A percentile compares a stretch with the other conserved stretches of the same genome.
Evolutionary conservation across 2,888 invertebrate species (phyloP).

Genomic region (Synergus gifuensis): DNA sequence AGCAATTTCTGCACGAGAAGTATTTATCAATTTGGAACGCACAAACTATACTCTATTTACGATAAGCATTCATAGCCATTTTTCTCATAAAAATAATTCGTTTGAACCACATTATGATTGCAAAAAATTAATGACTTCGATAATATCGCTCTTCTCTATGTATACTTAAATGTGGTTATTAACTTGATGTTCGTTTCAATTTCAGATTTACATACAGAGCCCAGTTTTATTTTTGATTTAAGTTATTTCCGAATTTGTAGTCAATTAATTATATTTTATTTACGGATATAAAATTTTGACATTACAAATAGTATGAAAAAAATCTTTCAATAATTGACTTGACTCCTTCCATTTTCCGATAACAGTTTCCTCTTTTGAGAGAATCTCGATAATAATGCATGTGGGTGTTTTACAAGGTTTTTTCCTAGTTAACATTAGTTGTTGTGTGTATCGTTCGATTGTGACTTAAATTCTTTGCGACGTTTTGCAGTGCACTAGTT

Average conservation of each 20-base stretch:
- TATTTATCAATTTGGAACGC: slow-evolving; percentile 30
- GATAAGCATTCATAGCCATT: slow-evolving; percentile 8
- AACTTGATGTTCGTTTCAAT: background rate
- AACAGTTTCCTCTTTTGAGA: background rate
- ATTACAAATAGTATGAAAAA: too few relatives aligned
- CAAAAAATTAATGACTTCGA: slow-evolving; percentile 1
- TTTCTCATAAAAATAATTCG: slow-evolving; percentile 14
- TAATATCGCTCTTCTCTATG: background rate
- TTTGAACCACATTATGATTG: background rate
- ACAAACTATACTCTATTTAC: slow-evolving; percentile 1
- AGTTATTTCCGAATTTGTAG: too few relatives aligned
- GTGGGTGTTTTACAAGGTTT: slow-evolving; percentile 23
- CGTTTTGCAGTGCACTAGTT: background rate
- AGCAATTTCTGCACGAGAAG: slow-evolving; percentile 16
- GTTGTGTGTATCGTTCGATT: background rate
- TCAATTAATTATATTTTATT: too few relatives aligned
- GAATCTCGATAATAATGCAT: background rate
- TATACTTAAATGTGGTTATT: background rate
- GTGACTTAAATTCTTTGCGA: background rate
- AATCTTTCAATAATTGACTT: background rate
- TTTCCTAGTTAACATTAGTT: background rate
- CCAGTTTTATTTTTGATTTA: too few relatives aligned
- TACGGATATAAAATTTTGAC: too few relatives aligned
- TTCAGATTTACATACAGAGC: background rate
- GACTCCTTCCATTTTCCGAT: background rate